Percentiles rank a stretch among this genome's conserved stretches.
These are phyloP conservation scores for Caerostris extrusa DNA, from an alignment of 1,140 invertebrate species.

Conservation along the genomic window DNA sequence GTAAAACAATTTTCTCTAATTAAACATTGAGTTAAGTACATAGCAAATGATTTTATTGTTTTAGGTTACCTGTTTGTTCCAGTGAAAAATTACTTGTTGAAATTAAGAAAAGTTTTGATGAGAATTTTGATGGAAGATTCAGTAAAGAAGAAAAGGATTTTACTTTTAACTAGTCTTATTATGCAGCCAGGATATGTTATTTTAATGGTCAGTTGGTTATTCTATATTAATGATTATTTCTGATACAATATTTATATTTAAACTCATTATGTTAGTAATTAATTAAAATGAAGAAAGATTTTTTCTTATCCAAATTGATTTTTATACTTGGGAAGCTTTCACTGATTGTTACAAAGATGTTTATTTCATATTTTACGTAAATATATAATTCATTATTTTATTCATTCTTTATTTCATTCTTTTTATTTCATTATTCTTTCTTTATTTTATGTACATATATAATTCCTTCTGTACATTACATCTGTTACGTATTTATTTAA, in stretches of 20 bases:
- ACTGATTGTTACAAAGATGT: too few species aligned
- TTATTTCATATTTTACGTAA: too few species aligned
- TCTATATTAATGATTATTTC: background rate
- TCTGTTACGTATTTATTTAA: too few species aligned
- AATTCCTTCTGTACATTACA: too few species aligned
- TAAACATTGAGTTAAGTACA: background rate
- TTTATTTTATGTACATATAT: too few species aligned
- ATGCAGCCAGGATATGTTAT: conserved; percentile 76
- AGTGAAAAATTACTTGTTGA: conserved; percentile 72
- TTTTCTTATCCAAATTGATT: too few species aligned
- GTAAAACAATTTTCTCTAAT: background rate
- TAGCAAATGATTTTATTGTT: background rate
- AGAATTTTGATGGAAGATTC: conserved; percentile 74
- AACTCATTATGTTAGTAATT: background rate
- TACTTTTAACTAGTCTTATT: conserved; percentile 71
- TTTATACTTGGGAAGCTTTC: too few species aligned
- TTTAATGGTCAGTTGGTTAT: conserved; percentile 58
- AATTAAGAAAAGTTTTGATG: conserved; percentile 76
- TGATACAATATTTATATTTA: background rate
- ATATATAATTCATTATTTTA: too few species aligned
- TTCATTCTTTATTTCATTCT: too few species aligned
- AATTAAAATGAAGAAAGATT: too few species aligned
- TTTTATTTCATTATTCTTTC: too few species aligned
- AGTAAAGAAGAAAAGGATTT: conserved; percentile 69
- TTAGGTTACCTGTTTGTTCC: conserved; percentile 70